Evolutionary conservation across 2,888 invertebrate genomes (phyloP).

Genomic region (Epicampocera succincta): DNA sequence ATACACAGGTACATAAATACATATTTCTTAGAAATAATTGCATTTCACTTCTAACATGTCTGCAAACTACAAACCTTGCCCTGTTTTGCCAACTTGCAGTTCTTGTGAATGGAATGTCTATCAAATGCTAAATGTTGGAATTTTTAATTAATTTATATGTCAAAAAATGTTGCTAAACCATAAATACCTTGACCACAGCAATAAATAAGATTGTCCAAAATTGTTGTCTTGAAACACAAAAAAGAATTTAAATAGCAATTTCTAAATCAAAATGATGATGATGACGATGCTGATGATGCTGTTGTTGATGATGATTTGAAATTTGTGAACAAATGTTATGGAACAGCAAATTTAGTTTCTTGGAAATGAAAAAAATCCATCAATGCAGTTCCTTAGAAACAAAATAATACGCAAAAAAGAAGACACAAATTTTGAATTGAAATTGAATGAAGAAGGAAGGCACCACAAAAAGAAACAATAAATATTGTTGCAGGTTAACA

Average conservation of each 20-base stretch:
- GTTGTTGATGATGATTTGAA: slow-evolving; percentile 3
- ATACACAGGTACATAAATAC: too few relatives aligned
- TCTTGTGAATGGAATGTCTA: slow-evolving; percentile 10
- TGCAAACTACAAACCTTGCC: background rate
- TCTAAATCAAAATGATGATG: slow-evolving; percentile 16
- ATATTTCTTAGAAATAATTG: background rate
- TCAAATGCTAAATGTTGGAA: slow-evolving; percentile 20
- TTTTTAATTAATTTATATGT: slow-evolving; percentile 59
- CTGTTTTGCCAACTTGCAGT: background rate
- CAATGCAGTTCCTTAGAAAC: background rate
- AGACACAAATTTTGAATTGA: background rate
- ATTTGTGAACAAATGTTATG: slow-evolving; percentile 27
- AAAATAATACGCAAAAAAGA: background rate
- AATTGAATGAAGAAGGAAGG: background rate
- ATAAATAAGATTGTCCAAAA: slow-evolving; percentile 51
- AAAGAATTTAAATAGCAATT: slow-evolving; percentile 24
- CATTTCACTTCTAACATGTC: background rate
- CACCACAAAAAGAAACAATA: background rate
- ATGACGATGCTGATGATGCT: slow-evolving; percentile 20
- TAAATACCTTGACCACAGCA: slow-evolving; percentile 46
- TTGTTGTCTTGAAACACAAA: background rate
- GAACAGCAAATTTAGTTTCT: slow-evolving; percentile 36
- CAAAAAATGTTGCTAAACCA: slow-evolving; percentile 31
- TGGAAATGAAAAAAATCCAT: background rate
- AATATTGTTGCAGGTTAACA: background rate